A percentile compares a stretch with the other conserved stretches of the same genome.
phyloP scores from a whole-genome alignment of 2,113 vertebrate genomes.

The Nematolebias whitei region DNA sequence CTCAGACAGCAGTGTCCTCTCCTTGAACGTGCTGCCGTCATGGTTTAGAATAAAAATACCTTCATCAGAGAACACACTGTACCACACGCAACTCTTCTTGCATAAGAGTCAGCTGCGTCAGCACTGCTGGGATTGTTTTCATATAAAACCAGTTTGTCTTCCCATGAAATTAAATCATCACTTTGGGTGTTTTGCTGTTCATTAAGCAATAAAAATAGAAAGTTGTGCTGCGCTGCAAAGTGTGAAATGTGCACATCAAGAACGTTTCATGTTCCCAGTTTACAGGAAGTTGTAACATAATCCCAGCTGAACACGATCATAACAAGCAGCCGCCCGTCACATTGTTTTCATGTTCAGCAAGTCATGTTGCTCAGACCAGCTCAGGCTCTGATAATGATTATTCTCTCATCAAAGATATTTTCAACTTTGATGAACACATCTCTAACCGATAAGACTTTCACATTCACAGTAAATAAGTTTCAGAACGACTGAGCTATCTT shows the following conservation, averaged over 20 bases:
- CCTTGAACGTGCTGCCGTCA: constrained; percentile 9
- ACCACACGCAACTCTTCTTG: constrained; percentile 54
- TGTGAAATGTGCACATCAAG: constrained; percentile 12
- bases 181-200: constrained; percentile 2
- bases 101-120: constrained; percentile 47
- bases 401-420: not conserved
- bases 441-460: no score
- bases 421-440: no score
- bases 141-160: constrained; percentile 13
- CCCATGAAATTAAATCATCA: constrained; percentile 17
- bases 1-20: constrained; percentile 17
- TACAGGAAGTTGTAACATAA: constrained; percentile 9
- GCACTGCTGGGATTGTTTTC: constrained; percentile 42
- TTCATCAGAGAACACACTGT: constrained; percentile 68
- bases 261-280: constrained; percentile 2
- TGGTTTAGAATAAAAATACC: constrained; percentile 60
- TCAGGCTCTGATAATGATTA: not conserved
- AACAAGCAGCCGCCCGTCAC: constrained; percentile 19
- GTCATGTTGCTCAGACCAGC: not conserved
- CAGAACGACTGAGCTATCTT: no score
- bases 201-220: not conserved
- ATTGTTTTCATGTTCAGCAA: constrained; percentile 17
- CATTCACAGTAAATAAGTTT: no score
- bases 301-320: constrained; percentile 27
- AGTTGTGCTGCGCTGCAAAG: not conserved